Conservation (phyloP, 2,113 vertebrate species). For the Campylomormyrus numenius region DNA sequence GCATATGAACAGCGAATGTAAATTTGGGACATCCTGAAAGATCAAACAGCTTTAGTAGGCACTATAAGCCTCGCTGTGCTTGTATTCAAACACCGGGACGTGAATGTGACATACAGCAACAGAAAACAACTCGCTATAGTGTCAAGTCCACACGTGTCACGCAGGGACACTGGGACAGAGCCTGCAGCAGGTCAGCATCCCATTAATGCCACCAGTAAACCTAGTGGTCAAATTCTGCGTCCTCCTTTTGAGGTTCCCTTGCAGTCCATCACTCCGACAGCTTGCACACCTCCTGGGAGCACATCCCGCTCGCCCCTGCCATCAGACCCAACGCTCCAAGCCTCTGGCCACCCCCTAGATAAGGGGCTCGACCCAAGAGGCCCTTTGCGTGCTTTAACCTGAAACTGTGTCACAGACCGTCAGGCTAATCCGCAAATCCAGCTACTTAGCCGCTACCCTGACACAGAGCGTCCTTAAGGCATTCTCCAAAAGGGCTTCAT, state of each 20-base stretch:
- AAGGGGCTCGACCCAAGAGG: background rate
- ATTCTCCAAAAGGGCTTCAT: background rate
- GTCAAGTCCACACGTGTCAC: background rate
- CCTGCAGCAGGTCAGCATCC: background rate
- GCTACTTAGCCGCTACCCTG: background rate
- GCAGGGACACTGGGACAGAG: background rate
- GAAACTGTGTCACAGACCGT: background rate
- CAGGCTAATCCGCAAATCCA: background rate
- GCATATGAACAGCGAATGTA: background rate
- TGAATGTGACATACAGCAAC: background rate
- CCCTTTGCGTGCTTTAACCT: background rate
- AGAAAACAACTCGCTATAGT: background rate
- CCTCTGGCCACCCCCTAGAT: background rate
- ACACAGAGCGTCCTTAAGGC: background rate
- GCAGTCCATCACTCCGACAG: background rate
- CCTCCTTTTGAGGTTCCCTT: background rate
- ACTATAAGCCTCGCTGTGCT: background rate
- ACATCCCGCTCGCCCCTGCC: background rate
- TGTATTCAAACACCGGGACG: background rate
- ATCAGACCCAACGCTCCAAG: background rate
- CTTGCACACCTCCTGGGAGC: background rate
- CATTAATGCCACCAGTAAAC: background rate
- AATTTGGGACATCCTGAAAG: background rate
- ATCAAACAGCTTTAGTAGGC: background rate
- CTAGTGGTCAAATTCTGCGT: background rate